Evolutionary conservation across 1,140 invertebrate genomes (phyloP), one percentile per base, ranked within the genome.

Genomic region (Magallana angulata): DNA sequence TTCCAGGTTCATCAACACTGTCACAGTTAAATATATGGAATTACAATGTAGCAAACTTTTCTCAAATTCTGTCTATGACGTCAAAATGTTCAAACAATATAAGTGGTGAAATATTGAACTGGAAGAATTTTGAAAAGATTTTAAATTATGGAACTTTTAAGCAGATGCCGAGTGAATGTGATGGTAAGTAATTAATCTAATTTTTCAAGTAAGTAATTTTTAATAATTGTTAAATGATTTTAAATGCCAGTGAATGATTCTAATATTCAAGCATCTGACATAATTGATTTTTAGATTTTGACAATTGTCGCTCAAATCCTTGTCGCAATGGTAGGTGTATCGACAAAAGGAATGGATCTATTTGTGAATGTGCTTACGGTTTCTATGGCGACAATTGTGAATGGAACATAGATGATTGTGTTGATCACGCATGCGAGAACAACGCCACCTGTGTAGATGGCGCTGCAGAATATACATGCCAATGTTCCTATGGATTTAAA

Each of bases 321-420:
- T 48, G 36, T 48, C 36, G 36, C 36, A 48, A 48, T 87, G 91
- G 91, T 57, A 89, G 85, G n/a, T 94, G 93, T 88, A 62, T 60
- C 12, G 91, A 94, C 86, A 48, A 85, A 12, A 84, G 97, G 87
- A 96, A 88, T 81, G 59, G 76, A 82, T 99, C 98, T 92, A 96
- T 96, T n/a, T 99, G 98, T 93, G 96, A 96, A 4, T 99, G 98
- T 94, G 96, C 96, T 0, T 96, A 96, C 88, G 98, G 98, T 0
- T 99, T 98, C 98, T 98, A 98, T 0, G 98, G 98, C 1, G 97
- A 97, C 91, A 96, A 98, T 0, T 99, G 98, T 92, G 98, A 98
- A 92, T 97, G 98, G 0, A 97, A 98, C 92, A 98, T 98, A 97
- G 85, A 92, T 58, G 87, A 90, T 9, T 92, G 92, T 85, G 18